Evolutionary conservation across 2,113 vertebrate species (phyloP), one percentile per base, ranked within the genome.

Genomic region (Gavialis gangeticus): DNA sequence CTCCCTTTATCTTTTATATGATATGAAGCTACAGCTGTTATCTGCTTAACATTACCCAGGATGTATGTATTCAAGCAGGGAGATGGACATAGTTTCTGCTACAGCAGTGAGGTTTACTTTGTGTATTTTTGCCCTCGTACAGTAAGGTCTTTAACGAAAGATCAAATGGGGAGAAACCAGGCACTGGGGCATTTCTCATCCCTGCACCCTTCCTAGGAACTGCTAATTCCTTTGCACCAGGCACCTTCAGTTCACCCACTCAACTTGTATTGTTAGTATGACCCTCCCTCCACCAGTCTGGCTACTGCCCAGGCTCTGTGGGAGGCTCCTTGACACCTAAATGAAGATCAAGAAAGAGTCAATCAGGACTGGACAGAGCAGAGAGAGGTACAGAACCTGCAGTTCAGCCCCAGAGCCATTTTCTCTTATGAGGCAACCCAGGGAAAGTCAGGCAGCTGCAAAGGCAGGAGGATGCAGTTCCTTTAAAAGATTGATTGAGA

Each of bases 401-500:
- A 85, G 22, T 89, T 95, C 3, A 3, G 55, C 63, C 71, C 1
- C 63, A 79, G 57, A 81, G 63, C 18, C 16, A 79, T 63, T 77
- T 46, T 69, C 90, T 91, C 94, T 69, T 69, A 88, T 90, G 90
- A 87, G 79, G 63, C 85, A 93, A 94, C 73, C 0, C 1, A 88
- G 96, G 95, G 14, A 22, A 92, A 94, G 62, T 28, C 73, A 75
- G 94, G 89, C 86, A 91, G 73, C 82, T 87, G 92, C 94, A 79
- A 59, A 19, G 28, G 54, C 90, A 85, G 79, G 63, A 81, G 94
- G 90, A 22, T 57, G 87, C 95, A 94, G 89, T 95, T 96, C 86
- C 92, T 13, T 55, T 16, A 63, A 76, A 19, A 93, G 81, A 95
- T 95, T 96, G 95, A 95, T 96, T 90, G 82, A 85, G 71, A 9